Conservation (phyloP, 37 sponge, comb jelly and placozoan genomes). For the Theonella swinhoei region DNA sequence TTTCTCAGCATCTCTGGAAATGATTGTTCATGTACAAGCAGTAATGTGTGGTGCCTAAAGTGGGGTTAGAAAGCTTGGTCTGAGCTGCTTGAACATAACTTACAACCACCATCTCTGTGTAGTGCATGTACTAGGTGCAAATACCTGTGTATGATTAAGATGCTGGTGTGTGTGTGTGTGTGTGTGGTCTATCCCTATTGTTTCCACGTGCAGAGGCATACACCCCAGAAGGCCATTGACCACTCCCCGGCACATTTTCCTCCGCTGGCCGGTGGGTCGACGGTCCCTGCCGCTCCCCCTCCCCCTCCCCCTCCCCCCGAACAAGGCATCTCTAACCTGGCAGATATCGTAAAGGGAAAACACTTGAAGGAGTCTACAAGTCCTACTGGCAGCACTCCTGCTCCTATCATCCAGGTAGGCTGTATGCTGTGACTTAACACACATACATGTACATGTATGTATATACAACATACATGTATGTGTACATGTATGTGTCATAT, state of each 20-base stretch:
- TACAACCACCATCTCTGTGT: neutral
- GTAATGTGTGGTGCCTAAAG: too few relatives aligned
- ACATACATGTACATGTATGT: too few relatives aligned
- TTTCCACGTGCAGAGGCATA: conserved; percentile 32
- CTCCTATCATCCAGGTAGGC: neutral
- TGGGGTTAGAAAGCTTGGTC: too few relatives aligned
- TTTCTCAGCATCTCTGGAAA: too few relatives aligned
- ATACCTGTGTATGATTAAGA: too few relatives aligned
- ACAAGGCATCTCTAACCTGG: conserved; percentile 33
- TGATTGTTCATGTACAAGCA: too few relatives aligned
- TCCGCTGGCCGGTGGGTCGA: conserved; percentile 42
- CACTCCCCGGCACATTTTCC: conserved; percentile 59
- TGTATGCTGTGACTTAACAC: neutral
- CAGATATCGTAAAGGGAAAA: conserved; percentile 49
- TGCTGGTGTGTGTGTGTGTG: neutral
- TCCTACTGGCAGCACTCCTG: neutral
- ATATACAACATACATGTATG: too few relatives aligned
- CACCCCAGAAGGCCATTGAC: conserved; percentile 48
- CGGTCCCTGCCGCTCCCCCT: conserved; percentile 18
- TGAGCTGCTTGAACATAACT: neutral
- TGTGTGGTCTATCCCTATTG: neutral
- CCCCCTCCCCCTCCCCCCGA: conserved; percentile 13
- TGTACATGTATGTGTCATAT: too few relatives aligned
- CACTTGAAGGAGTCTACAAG: neutral
- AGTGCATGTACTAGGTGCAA: too few relatives aligned